Evolutionary conservation across 2,113 vertebrate genomes (phyloP).

Genomic region (Corythornis vintsioides): DNA sequence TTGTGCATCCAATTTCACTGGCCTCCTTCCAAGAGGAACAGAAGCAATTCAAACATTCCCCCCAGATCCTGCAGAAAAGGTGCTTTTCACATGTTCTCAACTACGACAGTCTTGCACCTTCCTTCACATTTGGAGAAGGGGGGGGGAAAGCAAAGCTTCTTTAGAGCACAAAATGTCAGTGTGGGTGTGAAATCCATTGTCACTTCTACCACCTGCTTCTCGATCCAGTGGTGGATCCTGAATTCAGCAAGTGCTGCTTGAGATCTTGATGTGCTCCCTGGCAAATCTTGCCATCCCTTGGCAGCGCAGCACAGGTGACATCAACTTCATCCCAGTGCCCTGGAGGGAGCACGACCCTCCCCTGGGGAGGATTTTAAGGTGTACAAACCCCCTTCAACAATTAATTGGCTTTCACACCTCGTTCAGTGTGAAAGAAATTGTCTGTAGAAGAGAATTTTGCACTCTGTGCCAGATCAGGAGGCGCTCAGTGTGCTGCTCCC

Average conservation of each 20-base stretch:
- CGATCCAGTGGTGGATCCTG: fast-evolving
- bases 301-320: fast-evolving
- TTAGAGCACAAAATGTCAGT: not conserved
- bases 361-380: not conserved
- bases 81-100: not conserved
- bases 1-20: not conserved
- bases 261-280: not conserved
- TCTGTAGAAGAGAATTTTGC: not conserved
- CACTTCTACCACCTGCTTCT: not conserved
- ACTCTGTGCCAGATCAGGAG: not conserved
- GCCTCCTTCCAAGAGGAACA: fast-evolving
- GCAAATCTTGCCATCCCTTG: not conserved
- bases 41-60: no score
- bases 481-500: not conserved
- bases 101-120: not conserved
- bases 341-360: not conserved
- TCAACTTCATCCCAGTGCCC: not conserved
- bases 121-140: not conserved
- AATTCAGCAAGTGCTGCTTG: not conserved
- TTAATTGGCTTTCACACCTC: not conserved
- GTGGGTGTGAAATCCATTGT: not conserved
- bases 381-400: not conserved
- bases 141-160: not conserved
- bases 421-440: not conserved
- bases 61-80: not conserved